Evolutionary conservation across 2,797 vertebrate genomes (phyloP).

Genomic region (Urocyon cinereoargenteus): DNA sequence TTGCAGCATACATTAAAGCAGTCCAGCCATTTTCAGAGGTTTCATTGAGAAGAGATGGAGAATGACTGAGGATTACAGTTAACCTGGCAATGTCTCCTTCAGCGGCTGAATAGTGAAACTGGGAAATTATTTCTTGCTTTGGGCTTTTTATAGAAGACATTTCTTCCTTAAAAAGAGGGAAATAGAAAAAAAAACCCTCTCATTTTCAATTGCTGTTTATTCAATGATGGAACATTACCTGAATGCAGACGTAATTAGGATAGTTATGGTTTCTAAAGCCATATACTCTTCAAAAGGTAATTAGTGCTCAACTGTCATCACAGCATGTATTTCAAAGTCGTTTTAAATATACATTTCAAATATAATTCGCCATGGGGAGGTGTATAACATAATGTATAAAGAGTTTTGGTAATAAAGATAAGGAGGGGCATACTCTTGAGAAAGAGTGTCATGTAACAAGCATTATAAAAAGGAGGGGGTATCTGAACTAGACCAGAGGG

Average conservation of each 20-base stretch:
- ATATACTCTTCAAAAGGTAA: slow-evolving; percentile 41
- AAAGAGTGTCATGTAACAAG: background rate
- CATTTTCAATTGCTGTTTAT: slow-evolving; percentile 34
- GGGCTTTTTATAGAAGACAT: slow-evolving; percentile 88
- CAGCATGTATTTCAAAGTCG: slow-evolving; percentile 8
- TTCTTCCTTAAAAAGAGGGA: slow-evolving; percentile 57
- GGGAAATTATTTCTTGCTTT: slow-evolving; percentile 88
- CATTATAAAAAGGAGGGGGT: background rate
- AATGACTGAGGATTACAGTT: slow-evolving; percentile 86
- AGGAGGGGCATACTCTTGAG: background rate
- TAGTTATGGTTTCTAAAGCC: slow-evolving; percentile 1
- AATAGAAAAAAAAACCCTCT: background rate
- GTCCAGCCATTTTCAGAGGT: slow-evolving; percentile 93
- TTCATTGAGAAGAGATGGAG: slow-evolving; percentile 89
- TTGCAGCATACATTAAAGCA: slow-evolving; percentile 94
- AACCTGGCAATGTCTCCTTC: slow-evolving; percentile 90
- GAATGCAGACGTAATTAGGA: background rate
- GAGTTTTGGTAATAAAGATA: background rate
- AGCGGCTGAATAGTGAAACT: slow-evolving; percentile 90
- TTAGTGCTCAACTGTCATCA: background rate
- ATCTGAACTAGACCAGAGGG: background rate
- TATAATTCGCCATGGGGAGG: background rate
- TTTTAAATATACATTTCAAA: slow-evolving; percentile 30
- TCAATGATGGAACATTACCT: slow-evolving; percentile 1
- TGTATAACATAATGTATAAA: background rate